Evolutionary conservation across 2,797 vertebrate species (phyloP), one percentile per base, ranked within the genome.

Genomic region (Bradypus variegatus): DNA sequence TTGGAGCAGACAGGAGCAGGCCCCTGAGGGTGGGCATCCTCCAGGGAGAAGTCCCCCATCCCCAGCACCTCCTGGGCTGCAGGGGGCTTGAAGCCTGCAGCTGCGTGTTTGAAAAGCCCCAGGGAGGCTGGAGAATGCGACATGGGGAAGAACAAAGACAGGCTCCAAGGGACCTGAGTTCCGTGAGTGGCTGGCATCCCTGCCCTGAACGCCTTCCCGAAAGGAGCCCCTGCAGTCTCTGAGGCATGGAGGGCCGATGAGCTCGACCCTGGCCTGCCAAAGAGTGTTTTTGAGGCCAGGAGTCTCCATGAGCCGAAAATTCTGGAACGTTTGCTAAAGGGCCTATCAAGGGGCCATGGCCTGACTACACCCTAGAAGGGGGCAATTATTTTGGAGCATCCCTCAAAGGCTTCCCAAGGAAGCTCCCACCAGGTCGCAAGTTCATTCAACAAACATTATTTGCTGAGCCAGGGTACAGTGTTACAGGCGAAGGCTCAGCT

Each of bases 401-500:
- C 19, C 55, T 7, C 21, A 21, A 58, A 58, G 2, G 58, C 58
- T 58, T 58, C 16, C 31, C 33, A 58, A 23, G 58, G 58, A 58
- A 23, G 7, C 65, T 31, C 6, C 33, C 41, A 33, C 9, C 1
- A 29, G 3, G 19, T 45, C 0, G 0, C 31, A 41, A 9, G 12
- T 12, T 53, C 82, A 14, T 41, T 64, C 55, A 9, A 3, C 31
- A 41, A 14, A 31, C 33, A 31, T 15, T 5, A 21, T 15, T 3
- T 6, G 5, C 64, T 60, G 41, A 7, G 36, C 38, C 10, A 3
- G 27, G 33, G 12, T 21, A 13, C 16, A 48, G 31, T 3, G 50
- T 45, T 23, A 58, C 19, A 45, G 27, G 19, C 14, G 58, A 11
- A 53, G 67, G 73, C 27, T 15, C 45, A 4, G 36, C 2, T 25